Evolutionary conservation across 2,888 invertebrate species (phyloP).

Genomic region (Archips xylosteana): DNA sequence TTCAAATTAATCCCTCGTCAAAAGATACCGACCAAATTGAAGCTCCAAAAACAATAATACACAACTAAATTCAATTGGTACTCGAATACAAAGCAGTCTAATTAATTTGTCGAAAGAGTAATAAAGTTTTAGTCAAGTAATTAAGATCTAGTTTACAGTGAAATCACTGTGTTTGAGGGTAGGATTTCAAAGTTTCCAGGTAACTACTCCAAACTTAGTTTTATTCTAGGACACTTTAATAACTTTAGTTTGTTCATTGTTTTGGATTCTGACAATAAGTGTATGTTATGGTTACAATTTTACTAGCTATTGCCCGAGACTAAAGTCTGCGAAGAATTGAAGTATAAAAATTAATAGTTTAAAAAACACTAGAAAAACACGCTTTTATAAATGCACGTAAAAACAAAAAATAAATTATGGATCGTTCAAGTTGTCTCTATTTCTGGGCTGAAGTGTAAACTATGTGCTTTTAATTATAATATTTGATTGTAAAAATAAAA

Average conservation of each 20-base stretch:
- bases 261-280: background rate
- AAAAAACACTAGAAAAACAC: too few species aligned
- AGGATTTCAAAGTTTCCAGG: background rate
- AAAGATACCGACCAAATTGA: constrained; percentile 12
- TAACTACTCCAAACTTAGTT: background rate
- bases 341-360: too few species aligned
- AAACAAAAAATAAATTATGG: too few species aligned
- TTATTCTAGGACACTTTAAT: background rate
- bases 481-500: too few species aligned
- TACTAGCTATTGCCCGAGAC: too few species aligned
- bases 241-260: background rate
- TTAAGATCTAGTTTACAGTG: background rate
- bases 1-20: constrained; percentile 4
- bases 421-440: too few species aligned
- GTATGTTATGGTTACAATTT: too few species aligned
- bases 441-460: too few species aligned
- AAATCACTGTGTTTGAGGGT: background rate
- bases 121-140: constrained; percentile 18
- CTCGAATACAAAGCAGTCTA: constrained; percentile 15
- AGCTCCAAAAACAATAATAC: constrained; percentile 6
- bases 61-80: constrained; percentile 13
- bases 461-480: too few species aligned
- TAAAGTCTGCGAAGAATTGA: too few species aligned
- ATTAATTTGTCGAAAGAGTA: constrained; percentile 20
- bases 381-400: too few species aligned